Conservation (phyloP, 2,888 invertebrate genomes). For the Athripsodes cinereus region DNA sequence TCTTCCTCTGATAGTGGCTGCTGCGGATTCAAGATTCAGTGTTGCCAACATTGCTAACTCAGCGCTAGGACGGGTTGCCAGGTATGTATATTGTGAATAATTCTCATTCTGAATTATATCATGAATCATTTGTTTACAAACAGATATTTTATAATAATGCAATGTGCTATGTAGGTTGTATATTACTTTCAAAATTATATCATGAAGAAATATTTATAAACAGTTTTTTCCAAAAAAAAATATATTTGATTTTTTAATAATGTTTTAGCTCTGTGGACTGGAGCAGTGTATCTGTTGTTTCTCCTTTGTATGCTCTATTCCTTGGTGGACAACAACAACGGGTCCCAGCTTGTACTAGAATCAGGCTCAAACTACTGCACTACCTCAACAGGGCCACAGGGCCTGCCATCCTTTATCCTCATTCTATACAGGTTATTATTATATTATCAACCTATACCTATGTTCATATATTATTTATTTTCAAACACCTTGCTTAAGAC, state of each 20-base stretch:
- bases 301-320: conserved; percentile 74
- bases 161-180: no score
- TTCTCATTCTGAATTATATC: neutral
- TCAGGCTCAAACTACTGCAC: conserved; percentile 78
- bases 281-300: conserved; percentile 60
- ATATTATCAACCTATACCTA: neutral
- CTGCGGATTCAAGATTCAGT: conserved; percentile 83
- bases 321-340: conserved; percentile 65
- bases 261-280: conserved; percentile 68
- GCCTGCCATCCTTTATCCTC: conserved; percentile 66
- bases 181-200: no score
- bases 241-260: neutral
- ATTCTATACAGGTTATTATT: conserved; percentile 67
- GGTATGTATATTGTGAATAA: conserved; percentile 37
- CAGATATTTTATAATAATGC: no score
- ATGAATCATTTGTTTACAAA: no score
- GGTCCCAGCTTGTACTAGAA: conserved; percentile 73
- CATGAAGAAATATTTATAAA: no score
- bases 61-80: conserved; percentile 72
- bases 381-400: conserved; percentile 71
- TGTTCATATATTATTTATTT: neutral
- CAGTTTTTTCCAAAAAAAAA: neutral
- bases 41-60: conserved; percentile 84
- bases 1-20: conserved; percentile 74
- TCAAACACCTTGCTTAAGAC: no score